Evolutionary conservation across 2,113 vertebrate species (phyloP), one percentile per base, ranked within the genome.

Genomic region (Leptosomus discolor): DNA sequence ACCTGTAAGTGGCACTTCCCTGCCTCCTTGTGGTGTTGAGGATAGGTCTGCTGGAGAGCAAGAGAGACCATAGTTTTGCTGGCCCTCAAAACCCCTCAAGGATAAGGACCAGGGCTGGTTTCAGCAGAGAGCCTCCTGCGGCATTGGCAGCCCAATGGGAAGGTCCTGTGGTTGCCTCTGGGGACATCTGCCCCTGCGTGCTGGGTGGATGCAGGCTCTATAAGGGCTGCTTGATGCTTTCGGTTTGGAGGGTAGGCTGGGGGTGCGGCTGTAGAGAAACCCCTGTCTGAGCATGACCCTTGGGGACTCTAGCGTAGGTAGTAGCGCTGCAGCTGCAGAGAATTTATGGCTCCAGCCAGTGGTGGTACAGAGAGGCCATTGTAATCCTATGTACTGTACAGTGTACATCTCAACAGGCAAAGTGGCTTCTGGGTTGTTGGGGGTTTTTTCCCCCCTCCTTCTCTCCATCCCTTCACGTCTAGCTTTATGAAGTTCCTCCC

Each of bases 401-500:
- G 78, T 97, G 93, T 97, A 94, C 96, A 95, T 97, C 95, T 97
- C 88, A 71, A 95, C 90, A 87, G 95, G 70, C 91, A 90, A 93
- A 96, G 93, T 88, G 85, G 89, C 95, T 97, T 94, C 85, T 77
- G 51, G 64, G 73, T 85, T 87, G 88, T 86, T 85, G 94, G 30
- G 22, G 29, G 5, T 37, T 54, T 32, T 27, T 48, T 54, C 2
- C 5, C 46, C 23, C 53, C 64, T 48, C 58, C 78, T 68, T 63
- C 61, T 70, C 71, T 95, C 89, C 91, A 91, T 97, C 96, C 97
- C 97, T 98, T 98, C 97, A 98, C 97, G 97, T 98, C 98, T 98
- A 98, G 98, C 97, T 97, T 96, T 95, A 96, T 95, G 95, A 96
- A 98, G 97, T 97, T 94, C 93, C 95, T 96, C 83, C 93, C 91